Base-by-base conservation (phyloP, 1,140 invertebrate species). In the Popillia japonica region DNA sequence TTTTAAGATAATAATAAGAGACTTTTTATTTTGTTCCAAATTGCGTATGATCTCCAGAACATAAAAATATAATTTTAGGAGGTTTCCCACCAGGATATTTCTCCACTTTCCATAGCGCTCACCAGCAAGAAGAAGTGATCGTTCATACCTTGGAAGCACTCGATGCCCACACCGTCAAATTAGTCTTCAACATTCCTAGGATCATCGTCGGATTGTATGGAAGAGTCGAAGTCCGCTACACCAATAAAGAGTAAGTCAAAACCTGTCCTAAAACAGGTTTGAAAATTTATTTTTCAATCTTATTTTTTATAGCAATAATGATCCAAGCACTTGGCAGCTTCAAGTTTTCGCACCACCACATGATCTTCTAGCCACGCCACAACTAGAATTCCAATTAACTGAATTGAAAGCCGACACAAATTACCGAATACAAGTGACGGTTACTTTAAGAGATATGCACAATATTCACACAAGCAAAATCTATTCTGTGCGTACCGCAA, bases 311-410 rank as follows among this genome's bases (percentile, higher is more conserved):
- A 94, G 93, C 22, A 91, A 93, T 81, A 89, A 90, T 48, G 93
- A 95, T 82, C 88, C 92, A 3, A 88, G 90, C 9, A 90, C 90
- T 0, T 97, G 95, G 95, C 91, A 94, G 73, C 90, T 92, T 0
- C 94, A 96, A 89, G 92, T 95, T 11, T 96, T 96, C 83, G 94
- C 94, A 0, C 94, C 94, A n/a, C 92, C 92, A 17, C 92, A 93
- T 79, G 94, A 94, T 85, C 83, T 96, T 0, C 94, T 97, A 74
- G 94, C 94, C 3, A 96, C 94, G 6, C 91, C 93, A 9, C 93
- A 95, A 76, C 87, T 96, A 77, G 95, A 97, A 84, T 96, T 96
- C 85, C 91, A 95, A 80, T 84, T 97, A 17, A 89, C 91, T 10
- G 91, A 90, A 23, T 86, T 97, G n/a, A 90, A 92, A 83, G 92